A percentile compares a stretch with the other conserved stretches of the same genome.
phyloP scores from a whole-genome alignment of 1,140 invertebrate genomes.

The Amyelois transitella region DNA sequence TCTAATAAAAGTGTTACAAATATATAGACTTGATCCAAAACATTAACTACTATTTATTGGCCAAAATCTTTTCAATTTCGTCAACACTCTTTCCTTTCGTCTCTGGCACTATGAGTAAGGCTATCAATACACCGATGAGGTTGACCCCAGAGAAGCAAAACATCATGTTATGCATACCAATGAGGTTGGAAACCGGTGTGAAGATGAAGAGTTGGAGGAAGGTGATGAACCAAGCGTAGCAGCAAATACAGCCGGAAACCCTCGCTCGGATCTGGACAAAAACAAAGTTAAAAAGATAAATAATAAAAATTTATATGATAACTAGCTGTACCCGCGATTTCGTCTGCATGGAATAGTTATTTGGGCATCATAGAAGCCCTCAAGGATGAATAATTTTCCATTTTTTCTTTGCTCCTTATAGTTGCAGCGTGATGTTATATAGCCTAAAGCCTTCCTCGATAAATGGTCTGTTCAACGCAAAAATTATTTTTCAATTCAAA shows the following conservation, averaged over 20 bases:
- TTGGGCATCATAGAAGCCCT: too few species aligned
- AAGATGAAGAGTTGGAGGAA: conserved; percentile 6
- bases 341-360: too few species aligned
- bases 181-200: not conserved
- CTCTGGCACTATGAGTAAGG: conserved; percentile 16
- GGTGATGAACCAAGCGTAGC: conserved; percentile 7
- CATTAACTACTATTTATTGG: not conserved
- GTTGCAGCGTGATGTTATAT: too few species aligned
- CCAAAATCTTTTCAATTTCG: conserved; percentile 9
- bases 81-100: conserved; percentile 23
- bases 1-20: too few species aligned
- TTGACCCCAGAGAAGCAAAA: conserved; percentile 8
- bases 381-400: too few species aligned
- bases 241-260: conserved; percentile 2
- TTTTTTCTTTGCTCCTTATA: too few species aligned
- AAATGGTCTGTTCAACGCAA: too few species aligned
- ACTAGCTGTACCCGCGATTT: too few species aligned
- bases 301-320: too few species aligned
- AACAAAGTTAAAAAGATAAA: not conserved
- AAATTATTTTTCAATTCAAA: too few species aligned
- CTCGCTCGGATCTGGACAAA: conserved; percentile 13
- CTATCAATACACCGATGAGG: conserved; percentile 2
- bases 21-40: too few species aligned
- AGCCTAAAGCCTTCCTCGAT: too few species aligned
- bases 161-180: conserved; percentile 7